Conservation (phyloP, 2,888 invertebrate species). For the Onchidella celtica region DNA sequence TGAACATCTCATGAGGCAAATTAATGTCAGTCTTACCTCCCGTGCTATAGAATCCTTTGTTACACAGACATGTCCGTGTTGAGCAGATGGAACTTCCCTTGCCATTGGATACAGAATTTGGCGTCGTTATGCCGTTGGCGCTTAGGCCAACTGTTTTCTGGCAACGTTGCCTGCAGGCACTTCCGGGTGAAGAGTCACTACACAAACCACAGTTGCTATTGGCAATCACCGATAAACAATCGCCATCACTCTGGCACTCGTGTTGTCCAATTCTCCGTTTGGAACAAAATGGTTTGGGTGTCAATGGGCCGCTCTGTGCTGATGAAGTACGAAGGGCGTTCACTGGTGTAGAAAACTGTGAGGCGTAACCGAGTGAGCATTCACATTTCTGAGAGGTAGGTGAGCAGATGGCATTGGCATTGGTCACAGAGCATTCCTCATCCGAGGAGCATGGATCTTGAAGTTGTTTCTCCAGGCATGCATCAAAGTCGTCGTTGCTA, state of each 20-base stretch:
- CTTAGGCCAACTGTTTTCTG: no score
- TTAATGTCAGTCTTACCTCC: conserved; percentile 8
- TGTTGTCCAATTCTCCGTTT: conserved; percentile 24
- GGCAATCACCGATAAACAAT: conserved; percentile 59
- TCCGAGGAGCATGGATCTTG: conserved; percentile 11
- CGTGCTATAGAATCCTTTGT: neutral
- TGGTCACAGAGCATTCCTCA: conserved; percentile 19
- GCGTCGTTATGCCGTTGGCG: no score
- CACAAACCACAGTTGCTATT: conserved; percentile 57
- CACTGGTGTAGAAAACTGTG: neutral
- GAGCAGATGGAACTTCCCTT: neutral
- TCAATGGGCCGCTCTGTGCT: neutral
- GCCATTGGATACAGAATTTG: neutral
- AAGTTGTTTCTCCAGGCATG: conserved; percentile 15
- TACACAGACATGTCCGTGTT: neutral
- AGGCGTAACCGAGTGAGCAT: conserved; percentile 6
- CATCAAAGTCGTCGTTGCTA: neutral
- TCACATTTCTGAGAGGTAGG: neutral
- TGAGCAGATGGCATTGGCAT: conserved; percentile 29
- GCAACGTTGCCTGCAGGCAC: neutral
- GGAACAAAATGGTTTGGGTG: conserved; percentile 16
- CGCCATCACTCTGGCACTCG: conserved; percentile 36
- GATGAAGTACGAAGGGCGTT: no score
- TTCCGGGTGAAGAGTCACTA: neutral
- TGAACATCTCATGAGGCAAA: no score